phyloP scores from a whole-genome alignment of 2,888 invertebrate genomes.

The Ferdinandea cuprea region DNA sequence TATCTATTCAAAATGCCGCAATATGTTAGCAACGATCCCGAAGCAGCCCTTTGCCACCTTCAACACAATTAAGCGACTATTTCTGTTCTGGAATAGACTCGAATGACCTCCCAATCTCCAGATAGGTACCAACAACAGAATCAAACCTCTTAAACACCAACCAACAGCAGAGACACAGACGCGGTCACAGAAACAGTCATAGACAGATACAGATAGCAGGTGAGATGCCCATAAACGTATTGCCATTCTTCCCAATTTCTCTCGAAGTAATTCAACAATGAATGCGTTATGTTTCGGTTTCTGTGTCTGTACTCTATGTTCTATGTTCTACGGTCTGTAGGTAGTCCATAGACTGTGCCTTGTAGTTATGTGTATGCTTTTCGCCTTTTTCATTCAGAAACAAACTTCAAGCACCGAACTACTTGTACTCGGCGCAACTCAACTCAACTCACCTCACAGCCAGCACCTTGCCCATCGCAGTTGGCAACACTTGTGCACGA shows the following conservation, averaged over 20 bases:
- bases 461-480: slow-evolving; percentile 34
- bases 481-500: slow-evolving; percentile 58
- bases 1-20: slow-evolving; percentile 48
- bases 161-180: too few species aligned
- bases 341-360: too few species aligned
- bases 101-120: slow-evolving; percentile 59
- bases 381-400: slow-evolving; percentile 50
- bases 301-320: slow-evolving; percentile 1
- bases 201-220: slow-evolving; percentile 58
- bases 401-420: slow-evolving; percentile 2
- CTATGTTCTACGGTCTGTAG: not conserved
- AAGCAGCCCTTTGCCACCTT: not conserved
- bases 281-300: slow-evolving; percentile 67
- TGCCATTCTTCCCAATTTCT: slow-evolving; percentile 59
- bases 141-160: slow-evolving; percentile 40
- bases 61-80: slow-evolving; percentile 66
- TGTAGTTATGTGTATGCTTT: not conserved
- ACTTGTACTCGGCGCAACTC: not conserved
- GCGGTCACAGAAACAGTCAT: not conserved
- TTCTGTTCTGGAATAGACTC: slow-evolving; percentile 50
- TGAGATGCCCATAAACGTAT: slow-evolving; percentile 60
- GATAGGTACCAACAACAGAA: slow-evolving; percentile 24
- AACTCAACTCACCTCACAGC: slow-evolving; percentile 9
- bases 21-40: slow-evolving; percentile 48
- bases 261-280: slow-evolving; percentile 71